Conservation (phyloP, 2,888 invertebrate species). For the Dolomedes plantarius region DNA sequence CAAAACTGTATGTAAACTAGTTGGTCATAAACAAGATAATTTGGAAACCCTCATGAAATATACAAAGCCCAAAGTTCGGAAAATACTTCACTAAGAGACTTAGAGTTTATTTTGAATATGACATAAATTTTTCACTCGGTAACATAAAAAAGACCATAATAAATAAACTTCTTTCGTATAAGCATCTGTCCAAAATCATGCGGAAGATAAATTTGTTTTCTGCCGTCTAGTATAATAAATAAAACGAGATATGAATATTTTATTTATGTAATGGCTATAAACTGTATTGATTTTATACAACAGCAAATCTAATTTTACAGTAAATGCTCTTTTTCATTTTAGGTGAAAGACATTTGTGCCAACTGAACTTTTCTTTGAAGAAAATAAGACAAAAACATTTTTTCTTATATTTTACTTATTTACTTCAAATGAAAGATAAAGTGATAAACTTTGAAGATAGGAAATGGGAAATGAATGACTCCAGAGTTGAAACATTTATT, state of each 20-base stretch:
- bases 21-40: no score
- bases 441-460: background rate
- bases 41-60: no score
- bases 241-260: background rate
- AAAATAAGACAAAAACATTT: background rate
- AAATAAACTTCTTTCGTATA: no score
- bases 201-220: background rate
- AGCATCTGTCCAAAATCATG: no score
- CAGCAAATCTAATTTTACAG: background rate
- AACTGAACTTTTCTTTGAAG: conserved; percentile 3
- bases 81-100: no score
- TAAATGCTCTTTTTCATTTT: background rate
- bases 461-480: conserved; percentile 3
- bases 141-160: no score
- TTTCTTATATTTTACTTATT: background rate
- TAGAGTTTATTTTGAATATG: no score
- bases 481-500: background rate
- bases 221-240: background rate
- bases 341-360: background rate
- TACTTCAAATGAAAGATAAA: conserved; percentile 3
- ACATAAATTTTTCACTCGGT: no score
- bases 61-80: no score
- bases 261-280: background rate
- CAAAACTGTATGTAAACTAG: no score
- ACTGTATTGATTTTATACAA: background rate